A percentile compares a stretch with the other conserved stretches of the same genome.
These are phyloP conservation scores for Lycocerus yunnanus DNA, from an alignment of 2,888 invertebrate species.

Conservation along the genomic window DNA sequence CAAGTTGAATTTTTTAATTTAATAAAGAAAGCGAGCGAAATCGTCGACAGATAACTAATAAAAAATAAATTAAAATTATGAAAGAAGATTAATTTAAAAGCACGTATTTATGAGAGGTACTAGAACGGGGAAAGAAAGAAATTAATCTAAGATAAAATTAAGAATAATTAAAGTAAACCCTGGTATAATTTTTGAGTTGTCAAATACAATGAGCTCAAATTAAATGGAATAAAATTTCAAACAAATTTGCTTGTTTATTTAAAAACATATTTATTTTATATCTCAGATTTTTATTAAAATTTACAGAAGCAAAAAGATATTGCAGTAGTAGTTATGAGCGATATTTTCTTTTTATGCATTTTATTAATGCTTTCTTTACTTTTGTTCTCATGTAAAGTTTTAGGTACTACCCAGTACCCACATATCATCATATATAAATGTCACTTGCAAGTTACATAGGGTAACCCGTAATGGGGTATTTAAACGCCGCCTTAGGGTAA, in stretches of 20 bases:
- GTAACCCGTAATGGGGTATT: constrained; percentile 48
- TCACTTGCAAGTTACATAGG: constrained; percentile 49
- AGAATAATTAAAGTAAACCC: constrained; percentile 32
- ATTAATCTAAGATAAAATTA: constrained; percentile 34
- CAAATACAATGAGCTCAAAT: constrained; percentile 25
- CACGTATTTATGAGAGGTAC: constrained; percentile 22
- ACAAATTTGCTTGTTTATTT: constrained; percentile 1
- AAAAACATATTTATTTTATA: background rate
- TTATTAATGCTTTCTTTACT: constrained; percentile 14
- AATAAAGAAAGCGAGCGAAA: constrained; percentile 5
- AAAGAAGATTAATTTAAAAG: constrained; percentile 27
- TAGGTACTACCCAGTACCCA: constrained; percentile 20
- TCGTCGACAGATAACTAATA: background rate
- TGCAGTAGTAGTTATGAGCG: background rate
- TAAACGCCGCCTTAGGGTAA: constrained; percentile 54
- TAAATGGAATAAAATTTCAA: constrained; percentile 22
- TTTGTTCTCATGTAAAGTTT: constrained; percentile 15
- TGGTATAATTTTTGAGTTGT: constrained; percentile 30
- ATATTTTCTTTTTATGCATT: background rate
- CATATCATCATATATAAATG: constrained; percentile 49
- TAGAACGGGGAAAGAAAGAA: constrained; percentile 29
- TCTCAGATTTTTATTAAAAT: background rate
- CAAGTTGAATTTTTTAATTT: background rate
- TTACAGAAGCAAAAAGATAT: background rate
- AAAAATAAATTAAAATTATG: constrained; percentile 20